Evolutionary conservation across 2,888 invertebrate genomes (phyloP), one percentile per base, ranked within the genome.

Genomic region (Mycalesis mineus): DNA sequence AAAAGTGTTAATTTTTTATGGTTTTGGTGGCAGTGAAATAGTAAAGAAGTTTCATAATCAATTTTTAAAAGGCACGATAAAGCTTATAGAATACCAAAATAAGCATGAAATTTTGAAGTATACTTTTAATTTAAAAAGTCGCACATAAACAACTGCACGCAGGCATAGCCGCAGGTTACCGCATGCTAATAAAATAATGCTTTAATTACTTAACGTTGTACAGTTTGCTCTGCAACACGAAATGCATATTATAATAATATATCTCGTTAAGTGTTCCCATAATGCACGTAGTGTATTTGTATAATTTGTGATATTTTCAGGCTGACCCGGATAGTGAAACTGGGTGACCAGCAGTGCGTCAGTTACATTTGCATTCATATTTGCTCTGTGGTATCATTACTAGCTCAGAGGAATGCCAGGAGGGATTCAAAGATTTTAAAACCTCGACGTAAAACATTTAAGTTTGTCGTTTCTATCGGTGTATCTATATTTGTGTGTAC

Each of bases 281-380:
- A 49, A 39, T 49, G 28, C 28, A 49, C 36, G 13, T 49, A 49
- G 13, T n/a, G 48, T 48, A 29, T 22, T 17, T 42, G 36, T 22
- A 31, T 53, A 41, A 50, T 50, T 50, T 50, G 40, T 9, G 40
- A 51, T 40, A 40, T 51, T 51, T 51, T 40, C 51, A 40, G 29
- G 14, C 9, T 51, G 51, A 51, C 51, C 51, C 29, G 51, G 31
- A 51, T 51, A 51, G 40, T 40, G 40, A 41, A 51, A 51, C 40
- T 51, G 31, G 51, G 51, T 31, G 31, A 14, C 51, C 40, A 41
- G 29, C 40, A 31, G 40, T 41, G 40, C 31, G 15, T 49, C 37
- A 28, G 49, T 39, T 9, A 37, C 13, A 49, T 49, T 47, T 49
- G 49, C 37, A 28, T 49, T 49, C 49, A 39, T 49, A 49, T 49